phyloP scores from a whole-genome alignment of 1,140 invertebrate species.

The Heliconius hermathena region DNA sequence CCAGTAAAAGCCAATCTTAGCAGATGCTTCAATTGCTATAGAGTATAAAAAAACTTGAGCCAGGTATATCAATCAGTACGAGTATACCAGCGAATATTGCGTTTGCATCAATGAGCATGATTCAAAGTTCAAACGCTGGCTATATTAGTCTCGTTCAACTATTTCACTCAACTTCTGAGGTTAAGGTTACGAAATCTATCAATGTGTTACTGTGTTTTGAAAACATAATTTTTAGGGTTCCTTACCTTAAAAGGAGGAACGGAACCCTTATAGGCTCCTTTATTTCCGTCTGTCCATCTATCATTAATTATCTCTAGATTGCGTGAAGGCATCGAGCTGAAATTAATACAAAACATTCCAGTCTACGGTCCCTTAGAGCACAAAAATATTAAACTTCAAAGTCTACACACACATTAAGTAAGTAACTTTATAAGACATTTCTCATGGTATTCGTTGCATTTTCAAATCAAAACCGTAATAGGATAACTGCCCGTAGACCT shows the following conservation, averaged over 20 bases:
- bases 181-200: background rate
- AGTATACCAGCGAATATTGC: conserved; percentile 14
- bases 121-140: conserved; percentile 15
- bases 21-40: background rate
- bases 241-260: background rate
- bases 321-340: too few species aligned
- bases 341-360: too few species aligned
- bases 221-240: background rate
- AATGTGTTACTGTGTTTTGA: background rate
- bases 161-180: conserved; percentile 14
- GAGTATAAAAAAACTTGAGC: background rate
- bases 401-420: too few species aligned
- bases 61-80: background rate
- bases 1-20: background rate
- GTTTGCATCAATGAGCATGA: conserved; percentile 22
- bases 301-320: too few species aligned
- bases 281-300: too few species aligned
- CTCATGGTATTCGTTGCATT: too few species aligned
- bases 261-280: too few species aligned
- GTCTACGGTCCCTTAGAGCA: too few species aligned
- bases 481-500: too few species aligned
- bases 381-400: too few species aligned
- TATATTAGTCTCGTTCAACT: conserved; percentile 24
- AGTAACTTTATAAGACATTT: too few species aligned
- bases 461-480: too few species aligned